Percentiles rank a stretch among this genome's conserved stretches.
Evolutionary conservation across 2,888 invertebrate species (phyloP).

Genomic region (Venustoraphidia nigricollis): DNA sequence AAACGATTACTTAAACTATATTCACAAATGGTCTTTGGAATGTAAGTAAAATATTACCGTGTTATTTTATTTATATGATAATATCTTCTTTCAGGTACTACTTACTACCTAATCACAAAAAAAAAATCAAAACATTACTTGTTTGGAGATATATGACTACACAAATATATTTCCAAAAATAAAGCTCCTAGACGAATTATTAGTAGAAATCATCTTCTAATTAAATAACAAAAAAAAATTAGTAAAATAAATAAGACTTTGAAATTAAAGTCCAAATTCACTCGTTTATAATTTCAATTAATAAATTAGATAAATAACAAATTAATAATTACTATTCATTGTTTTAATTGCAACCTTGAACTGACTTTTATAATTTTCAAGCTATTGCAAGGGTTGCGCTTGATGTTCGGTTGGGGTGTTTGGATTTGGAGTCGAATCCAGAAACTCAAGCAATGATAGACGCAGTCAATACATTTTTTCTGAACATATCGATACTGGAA

Average conservation of each 20-base stretch:
- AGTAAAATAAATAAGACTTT: too few species aligned
- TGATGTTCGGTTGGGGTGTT: conserved; percentile 46
- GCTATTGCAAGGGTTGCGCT: conserved; percentile 50
- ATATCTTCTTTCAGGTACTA: not conserved
- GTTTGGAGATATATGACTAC: too few species aligned
- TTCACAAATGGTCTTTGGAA: conserved; percentile 68
- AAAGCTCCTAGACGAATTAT: too few species aligned
- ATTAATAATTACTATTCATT: too few species aligned
- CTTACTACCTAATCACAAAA: not conserved
- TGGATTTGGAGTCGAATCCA: conserved; percentile 33
- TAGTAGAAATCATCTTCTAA: too few species aligned
- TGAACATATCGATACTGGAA: conserved; percentile 47
- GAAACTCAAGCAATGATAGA: conserved; percentile 48
- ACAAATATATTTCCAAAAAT: too few species aligned
- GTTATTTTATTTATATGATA: not conserved
- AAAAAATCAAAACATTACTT: not conserved
- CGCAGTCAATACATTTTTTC: conserved; percentile 49
- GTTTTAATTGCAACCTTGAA: too few species aligned
- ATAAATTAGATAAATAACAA: too few species aligned
- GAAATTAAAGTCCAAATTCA: too few species aligned
- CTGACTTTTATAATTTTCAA: conserved; percentile 20
- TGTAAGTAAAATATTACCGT: conserved; percentile 34
- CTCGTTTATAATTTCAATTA: too few species aligned
- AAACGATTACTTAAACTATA: conserved; percentile 49
- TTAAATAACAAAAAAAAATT: too few species aligned